A percentile compares a stretch with the other conserved stretches of the same genome.
Evolutionary conservation across 2,888 invertebrate species (phyloP).

Genomic region (Sinopyrophorus schimmeli): DNA sequence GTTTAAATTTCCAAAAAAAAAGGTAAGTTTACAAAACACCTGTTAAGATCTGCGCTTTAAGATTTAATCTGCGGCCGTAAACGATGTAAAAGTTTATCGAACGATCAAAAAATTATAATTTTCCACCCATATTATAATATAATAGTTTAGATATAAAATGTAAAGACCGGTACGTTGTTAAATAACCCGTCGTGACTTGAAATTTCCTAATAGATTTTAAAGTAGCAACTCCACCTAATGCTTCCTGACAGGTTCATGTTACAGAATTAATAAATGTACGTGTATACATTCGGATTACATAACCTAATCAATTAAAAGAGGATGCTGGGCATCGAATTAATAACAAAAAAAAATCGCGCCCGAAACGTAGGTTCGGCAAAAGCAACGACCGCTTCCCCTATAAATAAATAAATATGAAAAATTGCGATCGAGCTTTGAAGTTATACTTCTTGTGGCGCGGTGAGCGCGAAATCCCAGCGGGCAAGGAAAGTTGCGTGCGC

Average conservation of each 20-base stretch:
- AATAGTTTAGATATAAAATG: slow-evolving; percentile 12
- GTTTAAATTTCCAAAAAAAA: too few species aligned
- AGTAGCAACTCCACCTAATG: slow-evolving; percentile 26
- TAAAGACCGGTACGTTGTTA: slow-evolving; percentile 29
- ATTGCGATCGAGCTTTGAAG: too few species aligned
- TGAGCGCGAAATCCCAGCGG: too few species aligned
- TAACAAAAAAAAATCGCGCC: slow-evolving; percentile 4
- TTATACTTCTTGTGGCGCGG: too few species aligned
- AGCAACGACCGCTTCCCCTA: too few species aligned
- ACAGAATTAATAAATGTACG: slow-evolving; percentile 16
- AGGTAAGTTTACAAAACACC: too few species aligned
- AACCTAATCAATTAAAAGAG: slow-evolving; percentile 10
- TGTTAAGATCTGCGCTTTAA: too few species aligned
- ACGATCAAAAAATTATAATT: slow-evolving; percentile 21
- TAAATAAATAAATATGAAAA: too few species aligned
- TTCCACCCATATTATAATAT: slow-evolving; percentile 16
- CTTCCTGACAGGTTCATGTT: slow-evolving; percentile 26
- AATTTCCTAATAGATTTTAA: slow-evolving; percentile 29
- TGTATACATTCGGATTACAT: slow-evolving; percentile 12
- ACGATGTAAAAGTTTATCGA: slow-evolving; percentile 16
- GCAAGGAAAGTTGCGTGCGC: too few species aligned
- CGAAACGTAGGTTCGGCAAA: too few species aligned
- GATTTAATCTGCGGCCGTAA: too few species aligned
- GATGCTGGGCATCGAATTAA: too few species aligned
- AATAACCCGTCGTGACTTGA: slow-evolving; percentile 29